Base-by-base conservation (phyloP, 2,113 vertebrate genomes). In the Cebus imitator region DNA sequence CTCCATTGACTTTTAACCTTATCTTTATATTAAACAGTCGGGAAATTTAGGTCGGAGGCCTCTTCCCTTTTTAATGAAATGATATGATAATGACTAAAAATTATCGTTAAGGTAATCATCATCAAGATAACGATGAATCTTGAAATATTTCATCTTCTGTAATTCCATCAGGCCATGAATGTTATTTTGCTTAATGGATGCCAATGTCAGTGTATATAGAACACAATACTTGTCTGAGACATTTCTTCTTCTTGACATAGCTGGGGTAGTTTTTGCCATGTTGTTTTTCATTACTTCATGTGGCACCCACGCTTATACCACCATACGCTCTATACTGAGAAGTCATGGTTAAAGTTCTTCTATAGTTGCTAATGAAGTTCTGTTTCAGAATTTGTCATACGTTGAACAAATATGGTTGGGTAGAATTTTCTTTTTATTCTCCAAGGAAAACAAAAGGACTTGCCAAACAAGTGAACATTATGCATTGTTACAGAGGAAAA, bases 381-480 rank as follows among this genome's bases (percentile, higher is more conserved):
- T 88, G 20, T 57, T 93, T 87, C 52, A 87, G 78, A 79, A 84
- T 87, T 66, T 95, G 68, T 82, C 20, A 18, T 30, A 86, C 58
- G 50, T 55, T 80, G 21, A 58, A 87, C 52, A 87, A n/a, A n/a
- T 48, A 45, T 21, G 14, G 50, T 52, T 82, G 50, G 25, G 20
- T 58, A 57, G 20, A 90, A 78, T 45, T 91, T 92, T 87, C 76
- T 95, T 83, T 93, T 87, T 95, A 68, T 82, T 90, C 58, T 66
- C 66, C 27, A 50, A 79, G 57, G 75, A 37, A 40, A 43, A 45
- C 40, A 64, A 93, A 79, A 27, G 0, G 21, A 66, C 40, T 87
- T 66, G 18, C 8, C 37, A n/a, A 96, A 43, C 21, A 80, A 78
- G 16, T 45, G 8, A 93, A 1, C 21, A 45, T 61, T 50, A 52